These are phyloP conservation scores for Etia nguti DNA, from an alignment of 2,113 vertebrate genomes.

Conservation along the genomic window DNA sequence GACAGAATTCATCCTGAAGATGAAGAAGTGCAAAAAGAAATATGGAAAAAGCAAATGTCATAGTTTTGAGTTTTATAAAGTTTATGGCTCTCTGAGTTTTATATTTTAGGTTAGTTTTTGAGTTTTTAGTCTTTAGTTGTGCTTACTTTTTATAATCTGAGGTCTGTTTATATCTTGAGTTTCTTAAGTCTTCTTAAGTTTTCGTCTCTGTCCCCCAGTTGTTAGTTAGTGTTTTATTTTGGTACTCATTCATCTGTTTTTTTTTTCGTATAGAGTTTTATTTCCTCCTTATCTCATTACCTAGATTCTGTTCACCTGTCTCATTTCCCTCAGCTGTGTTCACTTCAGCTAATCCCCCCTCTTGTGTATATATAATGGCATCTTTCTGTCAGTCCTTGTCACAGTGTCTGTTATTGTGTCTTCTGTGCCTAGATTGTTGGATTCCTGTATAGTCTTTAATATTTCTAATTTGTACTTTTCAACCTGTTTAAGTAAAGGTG, in stretches of 20 bases:
- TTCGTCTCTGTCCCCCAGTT: fast-evolving
- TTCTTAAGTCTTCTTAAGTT: background rate
- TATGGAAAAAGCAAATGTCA: background rate
- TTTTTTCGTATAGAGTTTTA: too few species aligned
- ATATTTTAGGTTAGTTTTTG: background rate
- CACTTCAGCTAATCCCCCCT: background rate
- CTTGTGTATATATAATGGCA: background rate
- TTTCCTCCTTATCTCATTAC: too few species aligned
- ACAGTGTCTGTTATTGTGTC: background rate
- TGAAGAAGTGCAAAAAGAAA: background rate
- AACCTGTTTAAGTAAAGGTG: background rate
- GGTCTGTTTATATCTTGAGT: background rate
- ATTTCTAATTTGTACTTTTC: background rate
- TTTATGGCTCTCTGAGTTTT: background rate
- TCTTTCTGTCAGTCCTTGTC: background rate
- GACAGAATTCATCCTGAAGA: background rate
- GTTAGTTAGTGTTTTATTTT: background rate
- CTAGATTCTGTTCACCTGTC: background rate
- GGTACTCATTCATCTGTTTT: too few species aligned
- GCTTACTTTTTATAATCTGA: background rate
- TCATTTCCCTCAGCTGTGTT: background rate
- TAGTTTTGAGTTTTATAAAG: background rate
- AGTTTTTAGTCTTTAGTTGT: background rate
- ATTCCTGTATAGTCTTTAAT: background rate
- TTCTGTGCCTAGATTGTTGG: background rate